Evolutionary conservation across 2,888 invertebrate genomes (phyloP).

Genomic region (Troglohyphantes excavatus): DNA sequence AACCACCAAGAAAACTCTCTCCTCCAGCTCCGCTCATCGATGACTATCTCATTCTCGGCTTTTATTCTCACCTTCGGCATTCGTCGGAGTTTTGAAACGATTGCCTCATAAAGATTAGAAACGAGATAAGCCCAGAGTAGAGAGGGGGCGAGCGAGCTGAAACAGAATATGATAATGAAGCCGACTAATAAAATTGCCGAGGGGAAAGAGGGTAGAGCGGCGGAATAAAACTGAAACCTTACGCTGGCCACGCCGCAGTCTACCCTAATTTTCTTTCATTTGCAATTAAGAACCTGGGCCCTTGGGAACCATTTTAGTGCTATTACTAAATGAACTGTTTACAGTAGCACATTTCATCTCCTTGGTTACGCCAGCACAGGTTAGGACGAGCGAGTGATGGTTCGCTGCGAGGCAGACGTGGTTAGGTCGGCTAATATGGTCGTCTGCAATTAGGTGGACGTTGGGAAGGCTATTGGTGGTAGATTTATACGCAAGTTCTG

Average conservation of each 20-base stretch:
- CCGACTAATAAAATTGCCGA: constrained; percentile 78
- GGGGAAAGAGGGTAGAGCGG: constrained; percentile 46
- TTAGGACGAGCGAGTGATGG: constrained; percentile 71
- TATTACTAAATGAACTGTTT: constrained; percentile 79
- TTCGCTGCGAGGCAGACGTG: constrained; percentile 63
- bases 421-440: constrained; percentile 68
- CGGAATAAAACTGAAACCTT: constrained; percentile 77
- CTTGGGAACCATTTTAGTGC: constrained; percentile 79
- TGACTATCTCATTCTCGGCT: constrained; percentile 75
- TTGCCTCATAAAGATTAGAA: constrained; percentile 78
- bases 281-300: constrained; percentile 78
- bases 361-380: constrained; percentile 72
- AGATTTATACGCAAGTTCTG: not conserved
- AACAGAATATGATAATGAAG: constrained; percentile 79
- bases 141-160: constrained; percentile 61
- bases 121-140: constrained; percentile 72
- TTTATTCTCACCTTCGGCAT: constrained; percentile 77
- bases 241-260: constrained; percentile 57
- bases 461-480: not conserved
- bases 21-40: constrained; percentile 48
- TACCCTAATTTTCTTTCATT: constrained; percentile 79
- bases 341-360: constrained; percentile 79
- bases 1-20: constrained; percentile 36
- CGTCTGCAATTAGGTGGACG: constrained; percentile 37
- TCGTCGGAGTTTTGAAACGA: constrained; percentile 73